Base-by-base conservation (phyloP, 2,797 vertebrate genomes). In the Rhabdomys pumilio region DNA sequence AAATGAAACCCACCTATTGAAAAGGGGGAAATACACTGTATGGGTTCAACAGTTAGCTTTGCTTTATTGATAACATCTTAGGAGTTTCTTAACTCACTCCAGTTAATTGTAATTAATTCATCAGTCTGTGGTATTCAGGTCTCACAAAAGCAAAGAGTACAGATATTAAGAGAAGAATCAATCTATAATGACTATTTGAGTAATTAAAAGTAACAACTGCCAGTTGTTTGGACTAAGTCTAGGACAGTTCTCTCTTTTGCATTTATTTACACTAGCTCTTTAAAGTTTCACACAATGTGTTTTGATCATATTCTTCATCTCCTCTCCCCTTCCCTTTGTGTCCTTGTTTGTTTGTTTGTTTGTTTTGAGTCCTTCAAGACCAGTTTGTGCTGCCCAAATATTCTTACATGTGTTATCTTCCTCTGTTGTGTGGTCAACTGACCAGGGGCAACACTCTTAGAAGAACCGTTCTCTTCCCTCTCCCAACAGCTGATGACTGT, bases 1-100 rank as follows among this genome's bases (percentile, higher is more conserved):
- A 92, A 92, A 84, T 81, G 87, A 94, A 96, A 75, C 0, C 22
- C 50, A 87, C 9, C 63, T 67, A 31, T 38, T 69, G n/a, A 50
- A 92, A 85, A 55, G 8, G 5, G 53, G 11, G 20, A 44, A 57
- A 95, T 69, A 11, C 20, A 17, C 14, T 67, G 11, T 34, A 12
- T 92, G 55, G 81, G 76, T 86, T 91, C 38, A 85, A 38, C 47
- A 57, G 11, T 44, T 82, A 22, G 19, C 50, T 88, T 69, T 26
- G 31, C 19, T 89, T 86, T 95, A 57, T 34, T 73, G 55, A n/a
- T 24, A 44, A 90, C 67, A 84, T 44, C 86, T 87, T 80, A 61
- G 50, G 5, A 76, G 8, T 77, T 72, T 76, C 55, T 34, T 61
- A 63, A 15, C 75, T 84, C 73, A 59, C 22, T 26, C 44, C 41